phyloP scores from a whole-genome alignment of 2,797 vertebrate genomes.

The Diglossa cyanea region DNA sequence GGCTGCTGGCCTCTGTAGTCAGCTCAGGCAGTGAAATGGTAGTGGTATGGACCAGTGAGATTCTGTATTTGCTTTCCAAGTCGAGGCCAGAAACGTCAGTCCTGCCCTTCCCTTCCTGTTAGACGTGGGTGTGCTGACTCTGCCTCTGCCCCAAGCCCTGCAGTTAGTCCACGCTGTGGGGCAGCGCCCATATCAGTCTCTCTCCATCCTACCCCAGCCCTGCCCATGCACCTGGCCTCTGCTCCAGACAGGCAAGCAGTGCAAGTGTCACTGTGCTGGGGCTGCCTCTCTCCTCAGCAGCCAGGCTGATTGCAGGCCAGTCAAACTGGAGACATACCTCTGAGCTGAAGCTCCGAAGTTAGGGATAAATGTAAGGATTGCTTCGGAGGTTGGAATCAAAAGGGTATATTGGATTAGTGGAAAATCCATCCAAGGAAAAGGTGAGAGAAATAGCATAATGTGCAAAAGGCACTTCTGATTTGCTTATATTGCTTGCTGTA shows the following conservation, averaged over 20 bases:
- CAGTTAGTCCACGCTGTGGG: too few species aligned
- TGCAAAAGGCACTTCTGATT: not conserved
- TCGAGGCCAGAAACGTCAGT: not conserved
- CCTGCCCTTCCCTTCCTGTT: not conserved
- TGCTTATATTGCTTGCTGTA: not conserved
- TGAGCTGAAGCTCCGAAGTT: not conserved
- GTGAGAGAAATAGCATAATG: not conserved
- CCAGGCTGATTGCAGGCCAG: not conserved
- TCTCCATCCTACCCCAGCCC: not conserved
- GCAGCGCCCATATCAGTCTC: not conserved
- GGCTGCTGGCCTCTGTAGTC: not conserved
- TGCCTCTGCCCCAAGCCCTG: not conserved
- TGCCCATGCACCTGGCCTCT: not conserved
- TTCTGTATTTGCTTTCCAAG: not conserved
- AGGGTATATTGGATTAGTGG: not conserved
- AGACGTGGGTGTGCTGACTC: fast-evolving
- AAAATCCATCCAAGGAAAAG: not conserved
- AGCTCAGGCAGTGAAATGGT: not conserved
- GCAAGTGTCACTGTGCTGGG: not conserved
- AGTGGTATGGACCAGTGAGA: fast-evolving
- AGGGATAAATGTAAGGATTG: not conserved
- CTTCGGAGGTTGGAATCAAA: not conserved
- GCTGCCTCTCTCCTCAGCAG: not conserved
- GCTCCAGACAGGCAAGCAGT: not conserved
- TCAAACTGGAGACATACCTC: not conserved